Conservation (phyloP, 2,888 invertebrate species). For the Anthoptus insignis region DNA sequence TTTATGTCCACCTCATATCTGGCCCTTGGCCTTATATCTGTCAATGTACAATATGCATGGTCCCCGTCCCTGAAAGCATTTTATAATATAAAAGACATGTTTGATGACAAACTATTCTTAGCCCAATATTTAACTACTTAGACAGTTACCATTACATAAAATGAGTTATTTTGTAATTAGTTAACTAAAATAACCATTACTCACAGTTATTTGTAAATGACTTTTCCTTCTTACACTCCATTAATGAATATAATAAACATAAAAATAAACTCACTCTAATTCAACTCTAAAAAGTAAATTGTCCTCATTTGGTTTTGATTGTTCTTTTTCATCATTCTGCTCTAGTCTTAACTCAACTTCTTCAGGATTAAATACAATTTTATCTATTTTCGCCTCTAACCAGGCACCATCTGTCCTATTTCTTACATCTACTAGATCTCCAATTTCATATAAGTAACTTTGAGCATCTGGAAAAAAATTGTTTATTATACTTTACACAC, state of each 20-base stretch:
- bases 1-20: slow-evolving; percentile 79
- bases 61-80: slow-evolving; percentile 69
- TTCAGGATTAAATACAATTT: slow-evolving; percentile 75
- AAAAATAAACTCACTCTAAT: slow-evolving; percentile 65
- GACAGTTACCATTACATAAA: too few species aligned
- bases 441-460: slow-evolving; percentile 84
- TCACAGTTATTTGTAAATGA: too few species aligned
- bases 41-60: slow-evolving; percentile 69
- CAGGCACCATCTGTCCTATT: slow-evolving; percentile 89
- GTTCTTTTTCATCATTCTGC: too few species aligned
- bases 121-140: too few species aligned
- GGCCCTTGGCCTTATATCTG: slow-evolving; percentile 90
- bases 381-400: slow-evolving; percentile 90
- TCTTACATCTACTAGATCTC: slow-evolving; percentile 90
- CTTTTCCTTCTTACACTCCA: too few species aligned
- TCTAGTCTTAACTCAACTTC: slow-evolving; percentile 51
- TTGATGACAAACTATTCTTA: too few species aligned
- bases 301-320: slow-evolving; percentile 56
- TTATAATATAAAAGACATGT: too few species aligned
- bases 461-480: slow-evolving; percentile 65
- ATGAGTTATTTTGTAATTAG: too few species aligned
- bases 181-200: too few species aligned
- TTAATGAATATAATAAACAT: not conserved
- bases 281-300: slow-evolving; percentile 79
- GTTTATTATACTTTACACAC: too few species aligned